These are phyloP conservation scores for Drosophila picticornis DNA, from an alignment of 2,888 invertebrate species.

Conservation along the genomic window DNA sequence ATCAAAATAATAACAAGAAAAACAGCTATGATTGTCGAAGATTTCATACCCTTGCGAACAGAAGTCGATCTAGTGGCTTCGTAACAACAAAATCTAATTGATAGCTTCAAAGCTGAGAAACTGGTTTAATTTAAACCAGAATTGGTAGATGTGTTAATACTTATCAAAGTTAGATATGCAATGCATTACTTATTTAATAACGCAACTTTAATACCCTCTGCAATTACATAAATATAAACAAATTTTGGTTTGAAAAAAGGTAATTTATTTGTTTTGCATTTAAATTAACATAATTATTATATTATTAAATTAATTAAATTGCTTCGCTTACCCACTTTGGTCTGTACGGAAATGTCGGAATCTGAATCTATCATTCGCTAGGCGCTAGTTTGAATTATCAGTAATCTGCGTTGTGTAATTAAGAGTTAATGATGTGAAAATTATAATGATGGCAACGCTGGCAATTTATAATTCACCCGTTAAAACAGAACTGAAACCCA, in stretches of 20 bases:
- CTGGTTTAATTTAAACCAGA: not conserved
- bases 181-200: not conserved
- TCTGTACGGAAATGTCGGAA: conserved; percentile 7
- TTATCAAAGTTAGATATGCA: not conserved
- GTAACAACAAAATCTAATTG: not conserved
- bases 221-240: not conserved
- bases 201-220: not conserved
- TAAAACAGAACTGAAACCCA: conserved; percentile 23
- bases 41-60: no score
- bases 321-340: not conserved
- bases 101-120: not conserved
- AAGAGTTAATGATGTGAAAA: conserved; percentile 31
- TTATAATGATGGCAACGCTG: conserved; percentile 28
- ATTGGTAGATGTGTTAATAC: not conserved
- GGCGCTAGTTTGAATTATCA: conserved; percentile 40
- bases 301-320: conserved; percentile 18
- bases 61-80: no score
- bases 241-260: not conserved
- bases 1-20: not conserved
- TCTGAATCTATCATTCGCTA: conserved; percentile 14
- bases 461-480: conserved; percentile 5
- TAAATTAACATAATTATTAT: not conserved
- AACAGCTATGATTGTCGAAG: not conserved
- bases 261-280: not conserved
- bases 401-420: conserved; percentile 36